These are phyloP conservation scores for Falco cherrug DNA, from an alignment of 2,797 vertebrate genomes.

Conservation along the genomic window DNA sequence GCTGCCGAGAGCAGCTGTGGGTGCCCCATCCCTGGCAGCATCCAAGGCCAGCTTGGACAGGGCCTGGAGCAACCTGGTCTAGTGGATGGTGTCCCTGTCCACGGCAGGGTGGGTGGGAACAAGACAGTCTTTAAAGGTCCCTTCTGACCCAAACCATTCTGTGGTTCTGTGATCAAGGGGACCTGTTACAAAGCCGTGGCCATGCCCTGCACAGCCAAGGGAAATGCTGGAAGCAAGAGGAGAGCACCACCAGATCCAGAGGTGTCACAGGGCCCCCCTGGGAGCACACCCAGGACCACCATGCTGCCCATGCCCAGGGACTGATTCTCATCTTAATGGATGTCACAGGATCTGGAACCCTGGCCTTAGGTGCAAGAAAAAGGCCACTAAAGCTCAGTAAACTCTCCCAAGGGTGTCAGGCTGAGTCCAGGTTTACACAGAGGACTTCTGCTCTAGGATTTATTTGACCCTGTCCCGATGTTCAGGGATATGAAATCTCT, in stretches of 20 bases:
- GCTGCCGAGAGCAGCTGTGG: too few species aligned
- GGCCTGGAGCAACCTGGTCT: too few species aligned
- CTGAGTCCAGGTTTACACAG: background rate
- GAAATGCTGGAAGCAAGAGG: background rate
- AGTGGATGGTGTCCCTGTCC: too few species aligned
- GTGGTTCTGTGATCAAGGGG: background rate
- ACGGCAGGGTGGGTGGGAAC: too few species aligned
- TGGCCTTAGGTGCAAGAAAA: background rate
- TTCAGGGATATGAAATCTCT: background rate
- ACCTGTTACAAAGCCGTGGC: background rate
- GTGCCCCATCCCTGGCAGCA: too few species aligned
- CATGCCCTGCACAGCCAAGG: background rate
- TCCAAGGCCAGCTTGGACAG: too few species aligned
- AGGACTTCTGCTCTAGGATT: background rate
- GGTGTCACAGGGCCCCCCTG: background rate
- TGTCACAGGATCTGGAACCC: background rate
- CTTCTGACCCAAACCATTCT: too few species aligned
- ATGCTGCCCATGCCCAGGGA: background rate
- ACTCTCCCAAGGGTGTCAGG: background rate
- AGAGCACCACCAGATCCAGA: background rate
- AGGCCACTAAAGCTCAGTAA: background rate
- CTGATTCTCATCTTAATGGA: background rate
- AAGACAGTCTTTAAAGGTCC: too few species aligned
- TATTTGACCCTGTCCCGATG: background rate
- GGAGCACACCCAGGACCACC: background rate